Evolutionary conservation across 23 tunicate genomes (phyloP).

Genomic region (Ciona savignyi): DNA sequence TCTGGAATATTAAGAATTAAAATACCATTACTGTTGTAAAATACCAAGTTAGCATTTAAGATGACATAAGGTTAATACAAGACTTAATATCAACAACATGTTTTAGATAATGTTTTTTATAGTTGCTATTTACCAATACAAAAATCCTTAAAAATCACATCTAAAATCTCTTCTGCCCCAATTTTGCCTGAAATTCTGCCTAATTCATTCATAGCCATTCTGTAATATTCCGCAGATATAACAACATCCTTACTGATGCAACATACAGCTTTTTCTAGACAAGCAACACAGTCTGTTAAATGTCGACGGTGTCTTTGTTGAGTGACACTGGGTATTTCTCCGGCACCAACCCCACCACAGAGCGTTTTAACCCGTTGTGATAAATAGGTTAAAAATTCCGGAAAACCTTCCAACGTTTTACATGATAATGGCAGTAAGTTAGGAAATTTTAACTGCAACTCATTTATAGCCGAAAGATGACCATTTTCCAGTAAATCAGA

Average conservation of each 20-base stretch:
- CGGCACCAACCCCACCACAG: conserved; percentile 50
- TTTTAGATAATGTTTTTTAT: too few species aligned
- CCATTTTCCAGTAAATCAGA: conserved; percentile 16
- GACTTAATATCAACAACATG: not conserved
- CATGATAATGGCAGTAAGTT: conserved; percentile 29
- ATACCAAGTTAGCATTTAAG: too few species aligned
- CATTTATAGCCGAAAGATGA: not conserved
- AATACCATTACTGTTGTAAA: not conserved
- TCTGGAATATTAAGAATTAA: not conserved
- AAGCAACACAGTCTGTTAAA: conserved; percentile 35
- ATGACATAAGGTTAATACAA: too few species aligned
- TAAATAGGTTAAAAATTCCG: conserved; percentile 30
- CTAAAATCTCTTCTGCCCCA: conserved; percentile 79
- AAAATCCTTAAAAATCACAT: conserved; percentile 87
- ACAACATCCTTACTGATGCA: conserved; percentile 54
- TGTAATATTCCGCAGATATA: conserved; percentile 73
- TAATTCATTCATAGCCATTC: conserved; percentile 69
- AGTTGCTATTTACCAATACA: conserved; percentile 91
- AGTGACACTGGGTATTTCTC: conserved; percentile 73
- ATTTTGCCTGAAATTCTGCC: conserved; percentile 81
- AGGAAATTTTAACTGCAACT: not conserved
- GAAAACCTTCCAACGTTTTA: conserved; percentile 42
- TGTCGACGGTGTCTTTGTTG: conserved; percentile 86
- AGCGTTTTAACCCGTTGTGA: conserved; percentile 30
- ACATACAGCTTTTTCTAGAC: conserved; percentile 12